A percentile compares a stretch with the other conserved stretches of the same genome.
These are phyloP conservation scores for Camponotus vicinus DNA, from an alignment of 1,140 invertebrate genomes.

Conservation along the genomic window DNA sequence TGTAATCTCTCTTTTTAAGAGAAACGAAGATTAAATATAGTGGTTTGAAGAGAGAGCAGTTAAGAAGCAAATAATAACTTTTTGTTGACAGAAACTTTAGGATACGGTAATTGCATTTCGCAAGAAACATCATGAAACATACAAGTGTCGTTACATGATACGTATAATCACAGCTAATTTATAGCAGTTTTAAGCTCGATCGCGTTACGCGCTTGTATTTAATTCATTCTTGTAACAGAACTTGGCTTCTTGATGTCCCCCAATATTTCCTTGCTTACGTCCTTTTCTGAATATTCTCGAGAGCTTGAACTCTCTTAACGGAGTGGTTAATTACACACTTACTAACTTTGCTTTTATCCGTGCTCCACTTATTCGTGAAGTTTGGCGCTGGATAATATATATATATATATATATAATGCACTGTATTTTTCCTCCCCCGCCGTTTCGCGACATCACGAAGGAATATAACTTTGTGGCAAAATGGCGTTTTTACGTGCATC, in stretches of 20 bases:
- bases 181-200: slow-evolving; percentile 32
- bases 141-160: not conserved
- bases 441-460: slow-evolving; percentile 42
- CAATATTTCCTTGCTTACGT: slow-evolving; percentile 32
- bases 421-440: slow-evolving; percentile 47
- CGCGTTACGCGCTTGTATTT: slow-evolving; percentile 30
- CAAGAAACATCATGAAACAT: not conserved
- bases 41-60: not conserved
- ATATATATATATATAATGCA: slow-evolving; percentile 52
- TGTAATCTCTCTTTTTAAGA: slow-evolving; percentile 1
- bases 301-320: slow-evolving; percentile 64
- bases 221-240: slow-evolving; percentile 40
- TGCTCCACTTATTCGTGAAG: slow-evolving; percentile 71
- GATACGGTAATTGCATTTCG: not conserved
- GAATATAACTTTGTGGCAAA: slow-evolving; percentile 55
- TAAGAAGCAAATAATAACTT: not conserved
- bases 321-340: slow-evolving; percentile 73
- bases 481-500: slow-evolving; percentile 55
- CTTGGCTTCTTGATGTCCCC: slow-evolving; percentile 38
- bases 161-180: slow-evolving; percentile 26
- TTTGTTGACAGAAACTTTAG: not conserved
- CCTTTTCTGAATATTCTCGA: slow-evolving; percentile 43
- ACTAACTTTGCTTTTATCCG: slow-evolving; percentile 74
- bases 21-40: not conserved
- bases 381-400: slow-evolving; percentile 48